phyloP scores from a whole-genome alignment of 1,140 invertebrate genomes.

The Drosophila santomea region DNA sequence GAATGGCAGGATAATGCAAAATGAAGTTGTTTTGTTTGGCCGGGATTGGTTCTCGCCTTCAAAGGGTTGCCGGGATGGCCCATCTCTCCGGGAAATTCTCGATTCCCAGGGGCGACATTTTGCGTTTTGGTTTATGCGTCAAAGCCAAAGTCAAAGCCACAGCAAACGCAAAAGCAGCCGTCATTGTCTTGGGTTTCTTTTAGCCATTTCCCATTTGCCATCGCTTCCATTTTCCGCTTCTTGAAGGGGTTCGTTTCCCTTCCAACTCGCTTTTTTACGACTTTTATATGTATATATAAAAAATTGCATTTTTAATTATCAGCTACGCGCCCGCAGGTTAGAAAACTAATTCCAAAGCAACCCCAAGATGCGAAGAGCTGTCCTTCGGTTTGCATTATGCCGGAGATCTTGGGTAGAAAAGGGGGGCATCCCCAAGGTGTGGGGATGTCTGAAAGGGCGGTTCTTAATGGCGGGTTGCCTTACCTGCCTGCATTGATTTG shows the following conservation, averaged over 20 bases:
- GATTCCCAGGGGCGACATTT: slow-evolving; percentile 78
- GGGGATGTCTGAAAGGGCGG: not conserved
- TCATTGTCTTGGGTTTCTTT: slow-evolving; percentile 69
- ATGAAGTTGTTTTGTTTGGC: slow-evolving; percentile 69
- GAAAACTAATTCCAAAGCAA: slow-evolving; percentile 78
- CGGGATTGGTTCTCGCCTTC: slow-evolving; percentile 46
- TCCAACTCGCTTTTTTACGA: slow-evolving; percentile 19
- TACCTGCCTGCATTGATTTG: slow-evolving; percentile 77
- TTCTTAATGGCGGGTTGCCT: slow-evolving; percentile 28
- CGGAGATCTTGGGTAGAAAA: not conserved
- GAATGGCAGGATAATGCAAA: slow-evolving; percentile 62
- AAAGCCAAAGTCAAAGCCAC: slow-evolving; percentile 25
- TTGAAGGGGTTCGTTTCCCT: slow-evolving; percentile 18
- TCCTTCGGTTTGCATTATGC: slow-evolving; percentile 57
- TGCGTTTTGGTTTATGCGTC: slow-evolving; percentile 82
- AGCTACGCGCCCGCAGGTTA: slow-evolving; percentile 72
- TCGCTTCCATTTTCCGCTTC: slow-evolving; percentile 6
- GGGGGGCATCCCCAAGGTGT: not conserved
- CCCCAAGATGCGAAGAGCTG: slow-evolving; percentile 45
- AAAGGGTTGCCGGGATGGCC: slow-evolving; percentile 62
- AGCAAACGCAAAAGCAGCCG: slow-evolving; percentile 55
- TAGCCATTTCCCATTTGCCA: not conserved
- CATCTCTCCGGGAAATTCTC: slow-evolving; percentile 7
- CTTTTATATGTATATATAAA: slow-evolving; percentile 54
- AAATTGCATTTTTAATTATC: slow-evolving; percentile 83